Conservation (phyloP, 1,140 invertebrate genomes). For the Zaprionus kolodkinae region DNA sequence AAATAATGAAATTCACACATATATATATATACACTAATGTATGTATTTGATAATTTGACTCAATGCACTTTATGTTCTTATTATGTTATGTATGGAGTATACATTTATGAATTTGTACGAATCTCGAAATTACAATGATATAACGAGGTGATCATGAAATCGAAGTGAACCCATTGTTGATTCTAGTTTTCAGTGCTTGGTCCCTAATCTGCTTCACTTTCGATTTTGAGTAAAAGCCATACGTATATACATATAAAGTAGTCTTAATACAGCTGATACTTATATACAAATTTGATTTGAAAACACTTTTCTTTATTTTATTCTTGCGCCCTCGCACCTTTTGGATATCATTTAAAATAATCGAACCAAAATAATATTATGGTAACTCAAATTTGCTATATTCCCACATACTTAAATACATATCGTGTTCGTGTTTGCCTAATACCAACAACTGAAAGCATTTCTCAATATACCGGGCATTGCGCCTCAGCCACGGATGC, state of each 20-base stretch:
- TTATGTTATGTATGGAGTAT: not conserved
- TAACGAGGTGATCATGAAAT: not conserved
- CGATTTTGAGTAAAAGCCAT: not conserved
- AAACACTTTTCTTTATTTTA: slow-evolving; percentile 37
- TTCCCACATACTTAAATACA: slow-evolving; percentile 35
- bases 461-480: slow-evolving; percentile 84
- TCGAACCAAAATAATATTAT: slow-evolving; percentile 13
- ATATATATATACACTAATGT: not conserved
- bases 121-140: not conserved
- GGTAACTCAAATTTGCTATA: slow-evolving; percentile 28
- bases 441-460: slow-evolving; percentile 65
- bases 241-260: slow-evolving; percentile 13
- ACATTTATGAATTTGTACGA: not conserved
- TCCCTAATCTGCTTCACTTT: not conserved
- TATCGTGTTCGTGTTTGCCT: slow-evolving; percentile 16
- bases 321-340: slow-evolving; percentile 30
- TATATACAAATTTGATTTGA: slow-evolving; percentile 35
- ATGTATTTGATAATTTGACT: not conserved
- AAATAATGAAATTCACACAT: not conserved
- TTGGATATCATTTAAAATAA: slow-evolving; percentile 39
- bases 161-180: not conserved
- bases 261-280: slow-evolving; percentile 3
- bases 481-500: slow-evolving; percentile 77
- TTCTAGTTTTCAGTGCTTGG: not conserved
- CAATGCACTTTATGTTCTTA: not conserved